phyloP scores from a whole-genome alignment of 2,113 vertebrate genomes.

The Ptyas mucosa region DNA sequence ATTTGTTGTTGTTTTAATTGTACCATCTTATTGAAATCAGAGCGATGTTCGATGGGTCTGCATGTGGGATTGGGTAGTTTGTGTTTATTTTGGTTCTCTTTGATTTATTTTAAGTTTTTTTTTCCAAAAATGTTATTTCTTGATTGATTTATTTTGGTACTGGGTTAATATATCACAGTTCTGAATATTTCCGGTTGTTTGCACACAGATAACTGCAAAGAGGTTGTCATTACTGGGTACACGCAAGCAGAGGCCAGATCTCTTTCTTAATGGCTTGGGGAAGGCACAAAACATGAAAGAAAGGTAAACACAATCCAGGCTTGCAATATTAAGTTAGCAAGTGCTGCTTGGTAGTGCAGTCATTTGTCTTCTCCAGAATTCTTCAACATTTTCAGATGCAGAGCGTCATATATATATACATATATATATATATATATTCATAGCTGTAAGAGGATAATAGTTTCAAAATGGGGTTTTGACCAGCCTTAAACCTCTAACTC shows the following conservation, averaged over 20 bases:
- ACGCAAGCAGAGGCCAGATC: constrained; percentile 88
- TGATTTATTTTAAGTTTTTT: constrained; percentile 53
- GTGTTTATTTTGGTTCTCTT: constrained; percentile 65
- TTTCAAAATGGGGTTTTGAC: constrained; percentile 57
- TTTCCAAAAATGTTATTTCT: constrained; percentile 64
- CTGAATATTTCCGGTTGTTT: constrained; percentile 89
- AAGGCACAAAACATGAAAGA: constrained; percentile 79
- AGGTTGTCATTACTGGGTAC: constrained; percentile 94
- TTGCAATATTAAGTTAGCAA: constrained; percentile 73
- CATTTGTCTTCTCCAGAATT: constrained; percentile 60
- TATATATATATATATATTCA: not conserved
- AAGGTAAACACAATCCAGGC: constrained; percentile 84
- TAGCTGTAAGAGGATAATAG: constrained; percentile 42
- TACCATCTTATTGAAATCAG: constrained; percentile 66
- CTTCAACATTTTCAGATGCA: constrained; percentile 67
- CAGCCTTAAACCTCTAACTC: constrained; percentile 69
- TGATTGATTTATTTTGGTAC: constrained; percentile 65
- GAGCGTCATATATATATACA: not conserved
- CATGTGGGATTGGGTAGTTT: constrained; percentile 72
- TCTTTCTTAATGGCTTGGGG: constrained; percentile 87
- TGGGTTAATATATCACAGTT: constrained; percentile 72
- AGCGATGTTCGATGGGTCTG: constrained; percentile 66
- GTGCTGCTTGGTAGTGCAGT: constrained; percentile 68
- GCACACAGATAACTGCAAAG: constrained; percentile 94
- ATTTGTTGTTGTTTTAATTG: constrained; percentile 47